These are phyloP conservation scores for Scaptomyza reducta DNA, from an alignment of 2,888 invertebrate species.

Conservation along the genomic window DNA sequence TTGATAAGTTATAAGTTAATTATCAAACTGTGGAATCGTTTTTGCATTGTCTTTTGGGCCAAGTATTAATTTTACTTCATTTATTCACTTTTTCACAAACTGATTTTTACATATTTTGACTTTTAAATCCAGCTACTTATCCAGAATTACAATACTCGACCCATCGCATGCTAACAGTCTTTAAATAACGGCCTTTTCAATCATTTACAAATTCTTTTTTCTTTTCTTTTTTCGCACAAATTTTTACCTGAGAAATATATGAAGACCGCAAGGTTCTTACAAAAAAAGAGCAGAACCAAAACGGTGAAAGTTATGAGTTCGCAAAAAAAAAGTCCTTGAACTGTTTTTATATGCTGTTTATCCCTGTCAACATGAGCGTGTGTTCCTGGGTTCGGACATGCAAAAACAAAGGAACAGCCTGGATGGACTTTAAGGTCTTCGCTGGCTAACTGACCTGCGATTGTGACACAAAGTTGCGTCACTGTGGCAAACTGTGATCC, in stretches of 20 bases:
- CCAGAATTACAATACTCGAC: conserved; percentile 16
- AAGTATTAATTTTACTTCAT: neutral
- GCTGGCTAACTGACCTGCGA: conserved; percentile 43
- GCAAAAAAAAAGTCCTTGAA: conserved; percentile 65
- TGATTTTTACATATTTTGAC: conserved; percentile 7
- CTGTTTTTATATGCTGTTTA: conserved; percentile 69
- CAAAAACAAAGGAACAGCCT: conserved; percentile 50
- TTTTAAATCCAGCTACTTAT: conserved; percentile 15
- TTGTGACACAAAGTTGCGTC: conserved; percentile 68
- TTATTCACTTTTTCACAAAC: conserved; percentile 11
- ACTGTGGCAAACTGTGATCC: conserved; percentile 56
- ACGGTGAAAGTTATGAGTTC: conserved; percentile 61
- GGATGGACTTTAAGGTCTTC: neutral
- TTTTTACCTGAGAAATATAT: conserved; percentile 49
- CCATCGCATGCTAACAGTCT: conserved; percentile 12
- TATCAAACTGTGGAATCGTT: no score
- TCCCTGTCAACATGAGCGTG: conserved; percentile 66
- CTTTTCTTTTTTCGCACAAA: conserved; percentile 31
- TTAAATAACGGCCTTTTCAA: conserved; percentile 28
- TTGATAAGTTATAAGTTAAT: no score
- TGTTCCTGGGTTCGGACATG: conserved; percentile 28
- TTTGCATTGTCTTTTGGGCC: no score
- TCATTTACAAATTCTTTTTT: conserved; percentile 20
- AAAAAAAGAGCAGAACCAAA: conserved; percentile 36
- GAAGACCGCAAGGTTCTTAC: conserved; percentile 57